Conservation (phyloP, 2,113 vertebrate species). For the Thalassoma bifasciatum region DNA sequence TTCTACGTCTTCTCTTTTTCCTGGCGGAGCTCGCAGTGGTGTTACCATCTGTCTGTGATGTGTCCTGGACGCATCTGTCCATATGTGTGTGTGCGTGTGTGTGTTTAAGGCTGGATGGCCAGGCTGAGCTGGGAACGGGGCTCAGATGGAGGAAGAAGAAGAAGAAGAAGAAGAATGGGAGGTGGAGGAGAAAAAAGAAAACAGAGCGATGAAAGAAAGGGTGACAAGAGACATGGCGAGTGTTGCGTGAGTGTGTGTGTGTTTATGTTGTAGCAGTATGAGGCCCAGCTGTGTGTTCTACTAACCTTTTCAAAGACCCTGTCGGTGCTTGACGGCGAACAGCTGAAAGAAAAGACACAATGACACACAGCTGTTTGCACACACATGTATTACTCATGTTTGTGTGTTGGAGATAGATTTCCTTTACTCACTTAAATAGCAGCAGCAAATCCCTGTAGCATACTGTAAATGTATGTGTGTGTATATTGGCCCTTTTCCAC, state of each 20-base stretch:
- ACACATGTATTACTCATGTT: neutral
- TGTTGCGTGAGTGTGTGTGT: conserved; percentile 28
- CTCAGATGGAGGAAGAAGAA: conserved; percentile 32
- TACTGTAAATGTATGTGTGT: neutral
- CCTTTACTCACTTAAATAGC: neutral
- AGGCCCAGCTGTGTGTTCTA: conserved; percentile 66
- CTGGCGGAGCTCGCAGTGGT: conserved; percentile 64
- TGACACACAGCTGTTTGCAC: conserved; percentile 64
- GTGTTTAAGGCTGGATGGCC: conserved; percentile 61
- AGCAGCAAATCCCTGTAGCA: conserved; percentile 6
- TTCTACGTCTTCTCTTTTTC: conserved; percentile 77
- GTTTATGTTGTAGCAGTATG: conserved; percentile 44
- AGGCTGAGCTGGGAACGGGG: conserved; percentile 73
- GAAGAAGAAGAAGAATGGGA: too few relatives aligned
- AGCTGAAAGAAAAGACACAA: conserved; percentile 63
- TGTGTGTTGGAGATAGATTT: conserved; percentile 22
- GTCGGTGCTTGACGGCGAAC: conserved; percentile 43
- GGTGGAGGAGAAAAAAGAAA: conserved; percentile 1
- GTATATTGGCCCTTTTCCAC: too few relatives aligned
- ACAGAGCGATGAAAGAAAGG: conserved; percentile 5
- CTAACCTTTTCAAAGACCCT: conserved; percentile 61
- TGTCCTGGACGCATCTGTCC: conserved; percentile 54
- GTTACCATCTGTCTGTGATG: conserved; percentile 73
- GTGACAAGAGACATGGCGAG: conserved; percentile 2
- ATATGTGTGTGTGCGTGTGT: conserved; percentile 13